Percentiles rank a stretch among this genome's conserved stretches.
Evolutionary conservation across 2,113 vertebrate genomes (phyloP).

Genomic region (Pachycephala philippinensis): DNA sequence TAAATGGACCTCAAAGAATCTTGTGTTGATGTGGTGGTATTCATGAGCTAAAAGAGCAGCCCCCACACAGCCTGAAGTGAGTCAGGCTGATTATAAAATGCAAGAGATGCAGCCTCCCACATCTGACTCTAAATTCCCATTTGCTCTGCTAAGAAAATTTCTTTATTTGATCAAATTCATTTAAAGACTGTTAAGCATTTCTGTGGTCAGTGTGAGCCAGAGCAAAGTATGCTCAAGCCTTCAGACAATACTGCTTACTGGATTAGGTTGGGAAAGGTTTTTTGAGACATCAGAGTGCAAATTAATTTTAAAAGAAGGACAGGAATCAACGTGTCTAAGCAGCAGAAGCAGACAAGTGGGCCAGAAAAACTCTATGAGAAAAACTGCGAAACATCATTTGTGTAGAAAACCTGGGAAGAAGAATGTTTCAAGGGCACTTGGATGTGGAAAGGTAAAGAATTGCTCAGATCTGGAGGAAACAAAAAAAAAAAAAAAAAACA

Average conservation of each 20-base stretch:
- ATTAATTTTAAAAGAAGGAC: not conserved
- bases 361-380: not conserved
- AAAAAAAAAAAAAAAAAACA: not conserved
- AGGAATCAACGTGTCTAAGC: not conserved
- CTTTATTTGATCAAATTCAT: not conserved
- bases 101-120: constrained; percentile 71
- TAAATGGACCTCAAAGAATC: constrained; percentile 47
- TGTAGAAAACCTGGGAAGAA: not conserved
- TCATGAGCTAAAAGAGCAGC: constrained; percentile 68
- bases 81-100: constrained; percentile 77
- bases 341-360: not conserved
- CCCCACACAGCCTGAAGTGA: constrained; percentile 71
- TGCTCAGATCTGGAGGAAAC: not conserved
- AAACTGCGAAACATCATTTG: not conserved
- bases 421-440: not conserved
- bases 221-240: not conserved
- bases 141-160: not conserved
- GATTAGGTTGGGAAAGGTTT: not conserved
- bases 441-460: not conserved
- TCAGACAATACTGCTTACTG: not conserved
- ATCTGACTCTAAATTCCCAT: constrained; percentile 64
- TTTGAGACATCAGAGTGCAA: not conserved
- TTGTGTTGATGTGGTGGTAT: constrained; percentile 64
- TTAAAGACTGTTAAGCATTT: not conserved
- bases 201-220: not conserved